Evolutionary conservation across 2,113 vertebrate genomes (phyloP), one percentile per base, ranked within the genome.

Genomic region (Dasyurus viverrinus): DNA sequence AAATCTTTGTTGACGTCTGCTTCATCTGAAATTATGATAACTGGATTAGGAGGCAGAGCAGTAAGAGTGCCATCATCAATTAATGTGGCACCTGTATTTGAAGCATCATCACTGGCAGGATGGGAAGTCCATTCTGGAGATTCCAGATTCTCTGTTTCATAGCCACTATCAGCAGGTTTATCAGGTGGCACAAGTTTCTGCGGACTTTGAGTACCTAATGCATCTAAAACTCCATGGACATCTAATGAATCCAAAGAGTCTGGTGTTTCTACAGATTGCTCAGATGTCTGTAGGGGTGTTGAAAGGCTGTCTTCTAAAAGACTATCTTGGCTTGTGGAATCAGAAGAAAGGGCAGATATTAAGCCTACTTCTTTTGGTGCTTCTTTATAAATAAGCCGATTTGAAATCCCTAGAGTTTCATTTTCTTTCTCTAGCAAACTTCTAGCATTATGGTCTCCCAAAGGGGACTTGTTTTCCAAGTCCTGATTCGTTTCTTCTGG

Each of bases 51-150:
- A 53, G 98, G 97, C 46, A 98, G 94, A 94, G 91, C 93, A 9
- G 91, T 54, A 0, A 23, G 55, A 8, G 50, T 90, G 7, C 52
- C 89, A 27, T 98, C 98, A 0, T 96, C 97, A 0, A 76, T 95
- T 10, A 93, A 89, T 68, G 97, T 93, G 2, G 96, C 93, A 46
- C 99, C 99, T 9, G 97, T 97, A 50, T 96, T 98, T 7, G 98
- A 96, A 7, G 98, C 0, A 0, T 98, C 98, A 76, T 98, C 98
- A 1, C 96, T 98, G 36, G 97, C 93, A 2, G 98, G 92, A 97
- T 99, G 99, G 42, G 99, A 99, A 92, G 99, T 99, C 99, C 99
- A 99, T 95, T 99, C 99, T 0, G 99, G 99, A 92, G 99, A 99
- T 95, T 99, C 99, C 93, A 99, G 96, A 98, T 99, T 99, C 98